Conservation (phyloP, 2,113 vertebrate genomes). For the Otus sunia region DNA sequence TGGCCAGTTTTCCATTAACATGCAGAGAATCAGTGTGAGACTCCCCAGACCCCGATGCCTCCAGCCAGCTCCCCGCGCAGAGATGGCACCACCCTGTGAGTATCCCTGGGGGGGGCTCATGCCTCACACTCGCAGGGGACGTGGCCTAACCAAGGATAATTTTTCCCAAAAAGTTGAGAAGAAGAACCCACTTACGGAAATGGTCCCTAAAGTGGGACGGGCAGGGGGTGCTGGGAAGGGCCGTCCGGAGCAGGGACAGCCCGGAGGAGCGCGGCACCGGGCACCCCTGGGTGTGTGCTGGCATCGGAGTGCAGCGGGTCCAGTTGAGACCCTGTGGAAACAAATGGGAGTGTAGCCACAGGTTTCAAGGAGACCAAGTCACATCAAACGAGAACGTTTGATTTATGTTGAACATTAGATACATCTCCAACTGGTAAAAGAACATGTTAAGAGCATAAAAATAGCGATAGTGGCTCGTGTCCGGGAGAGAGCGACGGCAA, state of each 20-base stretch:
- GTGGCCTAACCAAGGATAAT: neutral
- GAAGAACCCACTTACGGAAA: neutral
- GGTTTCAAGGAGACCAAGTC: neutral
- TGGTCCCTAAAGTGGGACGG: accelerated
- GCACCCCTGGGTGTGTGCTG: accelerated
- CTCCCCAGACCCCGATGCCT: accelerated
- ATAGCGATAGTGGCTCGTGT: neutral
- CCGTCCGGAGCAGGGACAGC: neutral
- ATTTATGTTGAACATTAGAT: neutral
- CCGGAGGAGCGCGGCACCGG: accelerated
- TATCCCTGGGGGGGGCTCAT: accelerated
- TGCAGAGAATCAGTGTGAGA: neutral
- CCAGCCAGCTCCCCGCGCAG: accelerated
- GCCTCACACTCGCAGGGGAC: neutral
- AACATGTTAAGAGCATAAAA: neutral
- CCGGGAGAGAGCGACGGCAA: neutral
- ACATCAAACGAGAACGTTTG: neutral
- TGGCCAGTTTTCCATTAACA: neutral
- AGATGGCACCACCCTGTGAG: accelerated
- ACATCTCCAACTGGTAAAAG: neutral
- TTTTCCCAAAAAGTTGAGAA: neutral
- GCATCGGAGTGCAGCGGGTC: neutral
- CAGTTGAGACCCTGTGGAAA: neutral
- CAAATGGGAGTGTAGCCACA: neutral
- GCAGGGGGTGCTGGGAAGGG: neutral